phyloP scores from a whole-genome alignment of 2,113 vertebrate species.

The Delphinus delphis region DNA sequence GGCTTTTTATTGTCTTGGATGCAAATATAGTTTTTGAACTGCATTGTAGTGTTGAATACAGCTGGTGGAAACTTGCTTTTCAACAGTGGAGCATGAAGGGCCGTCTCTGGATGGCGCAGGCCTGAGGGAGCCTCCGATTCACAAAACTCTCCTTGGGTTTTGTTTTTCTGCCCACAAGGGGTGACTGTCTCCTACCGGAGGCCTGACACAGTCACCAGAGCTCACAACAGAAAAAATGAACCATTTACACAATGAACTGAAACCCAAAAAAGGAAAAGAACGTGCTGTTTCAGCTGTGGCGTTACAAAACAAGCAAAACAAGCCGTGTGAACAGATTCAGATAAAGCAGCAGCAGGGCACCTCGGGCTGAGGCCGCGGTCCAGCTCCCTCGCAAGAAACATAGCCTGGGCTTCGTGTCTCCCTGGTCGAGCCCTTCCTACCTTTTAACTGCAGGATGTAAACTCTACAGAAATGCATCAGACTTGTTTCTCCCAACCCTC shows the following conservation, averaged over 20 bases:
- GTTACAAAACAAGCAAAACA: background rate
- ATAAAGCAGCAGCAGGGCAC: fast-evolving
- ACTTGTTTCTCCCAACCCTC: background rate
- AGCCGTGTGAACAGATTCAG: background rate
- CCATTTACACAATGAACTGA: conserved; percentile 44
- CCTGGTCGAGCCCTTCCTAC: fast-evolving
- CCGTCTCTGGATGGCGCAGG: conserved; percentile 36
- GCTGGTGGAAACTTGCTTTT: conserved; percentile 78
- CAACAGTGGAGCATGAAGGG: conserved; percentile 63
- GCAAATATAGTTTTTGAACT: conserved; percentile 84
- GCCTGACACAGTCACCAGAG: background rate
- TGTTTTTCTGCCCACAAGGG: background rate
- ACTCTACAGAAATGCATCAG: background rate
- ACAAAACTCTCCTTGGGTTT: conserved; percentile 46
- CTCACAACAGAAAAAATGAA: background rate
- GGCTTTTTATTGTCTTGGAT: conserved; percentile 84
- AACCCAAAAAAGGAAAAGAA: background rate
- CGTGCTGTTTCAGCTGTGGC: background rate
- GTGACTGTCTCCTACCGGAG: background rate
- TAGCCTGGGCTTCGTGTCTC: background rate
- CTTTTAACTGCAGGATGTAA: background rate
- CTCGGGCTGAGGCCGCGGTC: fast-evolving
- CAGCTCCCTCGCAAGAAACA: fast-evolving
- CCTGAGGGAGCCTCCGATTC: conserved; percentile 59
- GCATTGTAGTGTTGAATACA: conserved; percentile 84